Evolutionary conservation across 2,113 vertebrate genomes (phyloP), one percentile per base, ranked within the genome.

Genomic region (Puma concolor): DNA sequence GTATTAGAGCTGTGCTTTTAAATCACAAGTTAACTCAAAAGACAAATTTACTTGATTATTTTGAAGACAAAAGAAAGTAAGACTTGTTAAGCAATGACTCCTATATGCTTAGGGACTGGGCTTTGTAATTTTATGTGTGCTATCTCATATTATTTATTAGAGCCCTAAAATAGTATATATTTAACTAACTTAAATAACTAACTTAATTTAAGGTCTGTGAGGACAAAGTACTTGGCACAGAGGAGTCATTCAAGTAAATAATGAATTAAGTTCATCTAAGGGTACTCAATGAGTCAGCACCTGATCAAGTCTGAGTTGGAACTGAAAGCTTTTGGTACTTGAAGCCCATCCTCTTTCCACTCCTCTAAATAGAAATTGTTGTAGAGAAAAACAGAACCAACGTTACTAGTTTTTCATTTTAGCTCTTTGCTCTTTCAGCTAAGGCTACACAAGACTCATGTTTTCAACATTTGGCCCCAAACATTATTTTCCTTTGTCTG

Each of bases 381-480:
- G 2, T 19, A 36, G 36, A 66, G 14, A 66, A 57, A 60, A 88
- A 25, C 14, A 94, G 19, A 96, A 57, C n/a, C 80, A 74, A 44
- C 52, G 50, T 79, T 21, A 88, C 77, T 94, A 91, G 64, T 64
- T 69, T 94, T 88, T 96, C 54, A 64, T 91, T 95, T 92, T 66
- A 77, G 77, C 86, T 67, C 66, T 93, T 82, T 77, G 83, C n/a
- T 94, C 54, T 97, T 97, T 89, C n/a, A 63, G 11, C 84, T 91
- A 57, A 63, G 60, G 83, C 87, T 95, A 72, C 14, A 38, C 23
- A 88, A 74, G 50, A 85, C 77, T 94, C n/a, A 71, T 57, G n/a
- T 94, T 95, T 96, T 98, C 94, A 94, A n/a, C 71, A 64, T 96
- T 96, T 88, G 95, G 81, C 76, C 96, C 81, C 57, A 92, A 36